These are phyloP conservation scores for Siphlonurus alternatus DNA, from an alignment of 2,888 invertebrate genomes.

Conservation along the genomic window DNA sequence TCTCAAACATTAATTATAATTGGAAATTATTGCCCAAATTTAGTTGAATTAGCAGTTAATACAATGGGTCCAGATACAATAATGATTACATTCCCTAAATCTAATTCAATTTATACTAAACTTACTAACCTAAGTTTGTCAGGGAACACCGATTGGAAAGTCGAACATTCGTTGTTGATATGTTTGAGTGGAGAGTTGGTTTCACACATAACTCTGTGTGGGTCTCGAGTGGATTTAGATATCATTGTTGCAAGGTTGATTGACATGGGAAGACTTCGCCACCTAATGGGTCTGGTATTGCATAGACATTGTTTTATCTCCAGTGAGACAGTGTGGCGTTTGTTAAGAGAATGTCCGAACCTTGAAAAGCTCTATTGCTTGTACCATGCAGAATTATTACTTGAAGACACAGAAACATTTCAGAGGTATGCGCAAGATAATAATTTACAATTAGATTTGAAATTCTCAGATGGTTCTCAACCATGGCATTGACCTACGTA, in stretches of 20 bases:
- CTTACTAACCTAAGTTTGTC: constrained; percentile 11
- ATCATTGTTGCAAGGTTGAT: constrained; percentile 7
- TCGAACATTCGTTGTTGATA: constrained; percentile 8
- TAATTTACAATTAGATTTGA: constrained; percentile 13
- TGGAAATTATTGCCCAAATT: constrained; percentile 13
- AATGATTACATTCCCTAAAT: not conserved
- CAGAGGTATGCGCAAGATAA: constrained; percentile 11
- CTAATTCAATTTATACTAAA: constrained; percentile 2
- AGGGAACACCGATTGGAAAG: constrained; percentile 9
- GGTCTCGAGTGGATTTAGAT: constrained; percentile 5
- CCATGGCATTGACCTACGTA: not conserved
- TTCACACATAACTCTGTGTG: not conserved
- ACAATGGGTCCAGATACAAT: constrained; percentile 7
- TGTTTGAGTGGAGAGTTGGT: constrained; percentile 6
- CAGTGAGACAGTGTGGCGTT: constrained; percentile 8
- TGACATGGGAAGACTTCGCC: constrained; percentile 8
- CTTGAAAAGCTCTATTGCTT: constrained; percentile 10
- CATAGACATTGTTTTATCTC: constrained; percentile 6
- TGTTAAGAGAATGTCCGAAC: constrained; percentile 12
- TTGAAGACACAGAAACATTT: constrained; percentile 10
- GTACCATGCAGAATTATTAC: constrained; percentile 5
- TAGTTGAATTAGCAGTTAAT: constrained; percentile 11
- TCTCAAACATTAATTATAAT: constrained; percentile 11
- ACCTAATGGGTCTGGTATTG: constrained; percentile 8
- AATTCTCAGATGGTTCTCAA: not conserved